phyloP scores from a whole-genome alignment of 2,797 vertebrate genomes.

The Pogoniulus pusillus region DNA sequence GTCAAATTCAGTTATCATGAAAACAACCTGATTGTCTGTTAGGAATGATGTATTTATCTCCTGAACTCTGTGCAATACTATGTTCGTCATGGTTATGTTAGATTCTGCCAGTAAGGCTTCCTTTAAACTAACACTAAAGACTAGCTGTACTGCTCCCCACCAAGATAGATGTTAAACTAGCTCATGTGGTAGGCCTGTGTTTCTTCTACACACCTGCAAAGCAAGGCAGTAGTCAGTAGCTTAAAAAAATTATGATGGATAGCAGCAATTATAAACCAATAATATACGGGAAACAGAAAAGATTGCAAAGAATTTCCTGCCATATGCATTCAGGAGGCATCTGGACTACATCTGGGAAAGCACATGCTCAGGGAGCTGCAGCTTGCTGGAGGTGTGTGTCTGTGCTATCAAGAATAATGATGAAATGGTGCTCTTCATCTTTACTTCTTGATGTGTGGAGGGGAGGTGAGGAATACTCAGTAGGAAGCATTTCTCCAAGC shows the following conservation, averaged over 20 bases:
- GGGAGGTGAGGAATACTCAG: neutral
- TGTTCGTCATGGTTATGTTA: slow-evolving; percentile 5
- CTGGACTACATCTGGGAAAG: slow-evolving; percentile 73
- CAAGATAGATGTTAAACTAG: neutral
- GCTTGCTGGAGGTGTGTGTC: slow-evolving; percentile 36
- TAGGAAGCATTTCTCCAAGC: slow-evolving; percentile 7
- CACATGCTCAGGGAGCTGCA: slow-evolving; percentile 27
- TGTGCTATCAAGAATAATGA: slow-evolving; percentile 54
- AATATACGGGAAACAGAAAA: slow-evolving; percentile 71
- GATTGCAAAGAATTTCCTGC: slow-evolving; percentile 75
- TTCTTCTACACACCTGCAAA: slow-evolving; percentile 71
- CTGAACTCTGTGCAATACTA: neutral
- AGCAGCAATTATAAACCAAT: slow-evolving; percentile 75
- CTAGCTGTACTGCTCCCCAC: neutral
- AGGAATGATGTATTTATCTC: neutral
- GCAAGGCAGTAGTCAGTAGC: slow-evolving; percentile 61
- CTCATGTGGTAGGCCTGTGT: slow-evolving; percentile 25
- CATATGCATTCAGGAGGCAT: slow-evolving; percentile 67
- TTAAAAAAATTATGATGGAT: slow-evolving; percentile 72
- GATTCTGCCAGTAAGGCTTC: neutral
- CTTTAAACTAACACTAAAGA: neutral
- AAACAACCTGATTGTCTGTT: neutral
- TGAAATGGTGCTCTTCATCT: slow-evolving; percentile 30
- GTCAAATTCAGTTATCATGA: neutral
- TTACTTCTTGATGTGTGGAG: slow-evolving; percentile 3